phyloP scores from a whole-genome alignment of 2,113 vertebrate species.

The Alces alces region DNA sequence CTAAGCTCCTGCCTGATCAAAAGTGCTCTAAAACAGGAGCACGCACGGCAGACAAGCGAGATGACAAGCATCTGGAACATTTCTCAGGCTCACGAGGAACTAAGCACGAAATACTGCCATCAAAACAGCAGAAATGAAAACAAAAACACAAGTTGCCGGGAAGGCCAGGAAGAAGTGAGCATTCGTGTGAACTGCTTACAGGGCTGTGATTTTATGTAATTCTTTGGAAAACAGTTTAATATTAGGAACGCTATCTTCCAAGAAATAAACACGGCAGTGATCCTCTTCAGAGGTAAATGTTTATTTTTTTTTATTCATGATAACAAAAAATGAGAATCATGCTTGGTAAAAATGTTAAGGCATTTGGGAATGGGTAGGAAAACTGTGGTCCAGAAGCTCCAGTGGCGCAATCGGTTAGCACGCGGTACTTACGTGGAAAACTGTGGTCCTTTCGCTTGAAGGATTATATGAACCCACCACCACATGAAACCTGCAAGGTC shows the following conservation, averaged over 20 bases:
- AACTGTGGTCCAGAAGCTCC: not conserved
- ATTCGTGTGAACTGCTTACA: rapidly evolving
- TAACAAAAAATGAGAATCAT: not conserved
- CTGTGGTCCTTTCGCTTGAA: not conserved
- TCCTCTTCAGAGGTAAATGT: not conserved
- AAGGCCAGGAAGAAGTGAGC: not conserved
- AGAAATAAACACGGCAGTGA: not conserved
- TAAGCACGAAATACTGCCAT: not conserved
- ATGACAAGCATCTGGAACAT: not conserved
- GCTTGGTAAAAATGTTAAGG: not conserved
- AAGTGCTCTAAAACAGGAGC: not conserved
- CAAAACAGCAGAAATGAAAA: not conserved
- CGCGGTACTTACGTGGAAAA: too few species aligned
- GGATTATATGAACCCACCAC: not conserved
- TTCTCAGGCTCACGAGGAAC: not conserved
- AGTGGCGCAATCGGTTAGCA: too few species aligned
- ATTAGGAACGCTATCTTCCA: not conserved
- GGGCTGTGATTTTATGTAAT: rapidly evolving
- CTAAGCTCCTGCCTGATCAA: not conserved
- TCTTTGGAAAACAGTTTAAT: not conserved
- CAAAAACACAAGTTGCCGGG: not conserved
- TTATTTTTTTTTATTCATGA: not conserved
- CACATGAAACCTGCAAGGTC: not conserved
- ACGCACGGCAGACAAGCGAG: not conserved
- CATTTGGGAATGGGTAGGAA: not conserved